Conservation (phyloP, 2,113 vertebrate genomes). For the Axis porcinus region DNA sequence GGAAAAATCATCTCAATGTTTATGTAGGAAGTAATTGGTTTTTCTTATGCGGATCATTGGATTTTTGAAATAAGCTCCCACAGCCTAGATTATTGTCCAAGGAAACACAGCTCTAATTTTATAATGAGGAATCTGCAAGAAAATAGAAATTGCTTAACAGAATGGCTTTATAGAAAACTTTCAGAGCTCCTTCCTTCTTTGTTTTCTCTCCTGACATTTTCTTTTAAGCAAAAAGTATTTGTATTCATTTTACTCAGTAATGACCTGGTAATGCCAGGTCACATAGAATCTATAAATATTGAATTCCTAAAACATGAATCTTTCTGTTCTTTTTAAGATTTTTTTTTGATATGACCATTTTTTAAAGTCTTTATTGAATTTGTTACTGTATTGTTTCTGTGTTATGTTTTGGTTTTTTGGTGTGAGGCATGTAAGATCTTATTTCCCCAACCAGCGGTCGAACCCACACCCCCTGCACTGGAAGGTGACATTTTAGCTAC, state of each 20-base stretch:
- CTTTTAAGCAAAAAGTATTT: background rate
- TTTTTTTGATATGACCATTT: background rate
- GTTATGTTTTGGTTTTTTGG: background rate
- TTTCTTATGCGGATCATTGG: constrained; percentile 41
- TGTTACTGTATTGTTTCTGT: background rate
- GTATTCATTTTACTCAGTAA: background rate
- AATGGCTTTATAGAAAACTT: constrained; percentile 10
- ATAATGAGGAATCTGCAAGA: background rate
- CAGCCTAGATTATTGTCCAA: background rate
- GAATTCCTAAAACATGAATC: background rate
- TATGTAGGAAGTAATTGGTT: constrained; percentile 55
- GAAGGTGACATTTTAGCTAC: background rate
- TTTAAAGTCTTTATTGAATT: background rate
- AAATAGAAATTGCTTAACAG: constrained; percentile 26
- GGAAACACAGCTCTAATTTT: constrained; percentile 22
- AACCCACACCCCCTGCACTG: background rate
- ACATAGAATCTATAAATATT: background rate
- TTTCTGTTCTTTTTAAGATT: background rate
- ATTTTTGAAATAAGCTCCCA: constrained; percentile 38
- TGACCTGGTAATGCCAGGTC: background rate
- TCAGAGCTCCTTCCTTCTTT: background rate
- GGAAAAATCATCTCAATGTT: constrained; percentile 39
- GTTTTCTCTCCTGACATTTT: background rate
- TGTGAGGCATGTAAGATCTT: background rate
- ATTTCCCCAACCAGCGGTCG: background rate